Evolutionary conservation across 2,797 vertebrate genomes (phyloP), one percentile per base, ranked within the genome.

Genomic region (Crenichthys baileyi): DNA sequence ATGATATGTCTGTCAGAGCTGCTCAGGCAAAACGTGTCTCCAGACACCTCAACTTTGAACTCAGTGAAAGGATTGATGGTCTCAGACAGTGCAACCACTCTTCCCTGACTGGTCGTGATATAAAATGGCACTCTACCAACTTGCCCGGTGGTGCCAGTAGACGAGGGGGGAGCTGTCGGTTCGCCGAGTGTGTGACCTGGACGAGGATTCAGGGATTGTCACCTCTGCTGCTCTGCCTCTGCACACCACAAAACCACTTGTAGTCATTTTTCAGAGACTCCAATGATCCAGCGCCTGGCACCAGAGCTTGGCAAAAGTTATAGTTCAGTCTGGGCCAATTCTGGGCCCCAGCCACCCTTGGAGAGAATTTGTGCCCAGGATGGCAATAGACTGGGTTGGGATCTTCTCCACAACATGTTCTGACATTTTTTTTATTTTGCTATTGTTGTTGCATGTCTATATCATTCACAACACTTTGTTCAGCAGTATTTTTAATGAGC

Each of bases 321-420:
- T 41, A 68, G 65, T 44, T 68, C 39, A 68, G 39, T 39, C 12
- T n/a, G 36, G 44, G 65, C 65, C 65, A 44, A 44, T 44, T 2
- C 65, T 68, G 39, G 39, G 65, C 65, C 65, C 39, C 20, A 15
- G 65, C 65, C 65, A 44, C 65, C 39, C 61, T 39, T 39, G 18
- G 61, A 65, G 31, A 39, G 65, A 68, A 44, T 22, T 44, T n/a
- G 39, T 68, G 22, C 65, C 65, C 65, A 68, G 39, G 65, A 44
- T 68, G 39, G 39, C 65, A 68, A 44, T 13, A 24, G 65, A 68
- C 39, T n/a, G 39, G 36, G 11, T 13, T 41, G 65, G 39, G 39
- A 68, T 12, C n/a, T 44, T 9, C 39, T 68, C 65, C 65, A 44
- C 22, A 68, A n/a, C 11, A 20, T n/a, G 36, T 26, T 44, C 39